Percentiles rank a stretch among this genome's conserved stretches.
These are phyloP conservation scores for Quiscalus mexicanus DNA, from an alignment of 2,113 vertebrate genomes.

Conservation along the genomic window DNA sequence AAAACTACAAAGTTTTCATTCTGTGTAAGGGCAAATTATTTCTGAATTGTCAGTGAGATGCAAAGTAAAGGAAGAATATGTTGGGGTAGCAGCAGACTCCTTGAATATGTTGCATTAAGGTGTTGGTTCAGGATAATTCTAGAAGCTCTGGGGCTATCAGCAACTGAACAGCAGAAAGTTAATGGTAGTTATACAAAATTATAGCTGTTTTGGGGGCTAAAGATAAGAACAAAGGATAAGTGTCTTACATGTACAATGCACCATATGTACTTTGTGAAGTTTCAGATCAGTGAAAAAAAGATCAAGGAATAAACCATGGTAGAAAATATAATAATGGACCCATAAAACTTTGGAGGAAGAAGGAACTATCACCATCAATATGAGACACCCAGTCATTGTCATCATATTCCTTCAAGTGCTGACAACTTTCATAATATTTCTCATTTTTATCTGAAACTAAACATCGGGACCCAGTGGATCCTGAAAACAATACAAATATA, in stretches of 20 bases:
- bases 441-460: background rate
- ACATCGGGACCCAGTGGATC: background rate
- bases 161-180: background rate
- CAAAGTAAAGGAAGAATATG: background rate
- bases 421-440: background rate
- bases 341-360: background rate
- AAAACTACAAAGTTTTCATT: background rate
- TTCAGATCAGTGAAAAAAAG: background rate
- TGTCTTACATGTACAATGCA: background rate
- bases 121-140: background rate
- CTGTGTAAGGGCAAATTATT: background rate
- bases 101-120: background rate
- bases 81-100: background rate
- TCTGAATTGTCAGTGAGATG: background rate
- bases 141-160: background rate
- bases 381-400: background rate
- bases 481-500: background rate
- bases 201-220: background rate
- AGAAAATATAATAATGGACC: background rate
- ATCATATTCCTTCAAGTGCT: background rate
- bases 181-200: background rate
- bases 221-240: background rate
- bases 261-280: no score
- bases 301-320: background rate
- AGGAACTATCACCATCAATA: background rate